Evolutionary conservation across 92 coral and sea anemone genomes (phyloP).

Genomic region (Muricea muricata): DNA sequence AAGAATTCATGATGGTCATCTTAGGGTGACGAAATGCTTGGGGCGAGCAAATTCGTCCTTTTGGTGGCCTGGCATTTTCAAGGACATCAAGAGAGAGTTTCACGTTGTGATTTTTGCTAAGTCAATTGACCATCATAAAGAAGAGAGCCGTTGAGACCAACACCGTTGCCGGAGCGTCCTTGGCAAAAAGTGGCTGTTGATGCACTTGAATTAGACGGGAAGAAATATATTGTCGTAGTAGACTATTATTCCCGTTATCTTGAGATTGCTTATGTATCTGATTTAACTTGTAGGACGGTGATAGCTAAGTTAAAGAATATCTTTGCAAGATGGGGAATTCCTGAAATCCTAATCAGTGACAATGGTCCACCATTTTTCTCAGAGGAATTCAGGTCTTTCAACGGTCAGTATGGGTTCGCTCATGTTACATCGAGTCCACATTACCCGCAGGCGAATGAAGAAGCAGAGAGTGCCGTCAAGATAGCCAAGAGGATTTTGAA

Average conservation of each 20-base stretch:
- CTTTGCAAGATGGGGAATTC: slow-evolving; percentile 71
- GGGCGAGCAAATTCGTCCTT: neutral
- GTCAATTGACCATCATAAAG: slow-evolving; percentile 31
- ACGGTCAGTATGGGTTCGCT: slow-evolving; percentile 46
- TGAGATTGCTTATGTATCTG: neutral
- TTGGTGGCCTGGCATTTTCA: slow-evolving; percentile 56
- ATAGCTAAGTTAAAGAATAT: slow-evolving; percentile 58
- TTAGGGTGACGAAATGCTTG: no score
- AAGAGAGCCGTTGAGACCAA: slow-evolving; percentile 41
- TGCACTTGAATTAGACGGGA: no score
- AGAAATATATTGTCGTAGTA: no score
- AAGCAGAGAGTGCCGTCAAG: slow-evolving; percentile 43
- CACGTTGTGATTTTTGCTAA: no score
- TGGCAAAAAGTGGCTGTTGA: neutral
- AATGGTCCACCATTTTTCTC: slow-evolving; percentile 60
- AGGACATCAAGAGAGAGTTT: slow-evolving; percentile 48
- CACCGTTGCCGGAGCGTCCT: neutral
- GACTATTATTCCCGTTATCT: no score
- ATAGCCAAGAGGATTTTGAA: neutral
- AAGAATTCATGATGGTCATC: no score
- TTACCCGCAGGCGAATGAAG: neutral
- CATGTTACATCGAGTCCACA: slow-evolving; percentile 68
- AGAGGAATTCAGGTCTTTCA: slow-evolving; percentile 44
- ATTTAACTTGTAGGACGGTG: neutral
- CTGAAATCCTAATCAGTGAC: slow-evolving; percentile 51